Evolutionary conservation across 2,797 vertebrate species (phyloP).

Genomic region (Intellagama lesueurii): DNA sequence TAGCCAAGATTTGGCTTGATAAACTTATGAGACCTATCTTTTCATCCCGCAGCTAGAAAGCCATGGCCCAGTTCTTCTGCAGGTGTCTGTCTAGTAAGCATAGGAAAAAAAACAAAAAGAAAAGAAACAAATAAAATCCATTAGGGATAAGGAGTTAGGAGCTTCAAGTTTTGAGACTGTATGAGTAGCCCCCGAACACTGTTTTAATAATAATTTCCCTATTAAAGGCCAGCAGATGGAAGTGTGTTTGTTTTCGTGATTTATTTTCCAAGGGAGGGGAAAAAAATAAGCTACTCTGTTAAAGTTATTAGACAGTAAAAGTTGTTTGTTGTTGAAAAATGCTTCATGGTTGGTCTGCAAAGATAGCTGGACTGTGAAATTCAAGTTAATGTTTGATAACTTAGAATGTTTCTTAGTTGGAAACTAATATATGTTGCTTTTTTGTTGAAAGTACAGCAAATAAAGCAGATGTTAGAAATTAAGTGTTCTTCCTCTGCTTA

Average conservation of each 20-base stretch:
- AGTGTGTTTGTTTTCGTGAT: conserved; percentile 10
- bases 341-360: not conserved
- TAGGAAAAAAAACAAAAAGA: not conserved
- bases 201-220: conserved; percentile 56
- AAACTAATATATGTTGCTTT: conserved; percentile 46
- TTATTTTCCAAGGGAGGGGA: conserved; percentile 47
- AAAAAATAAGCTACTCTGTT: conserved; percentile 52
- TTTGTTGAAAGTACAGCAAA: conserved; percentile 27
- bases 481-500: not conserved
- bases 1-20: not conserved
- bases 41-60: too few species aligned
- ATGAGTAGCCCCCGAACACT: not conserved
- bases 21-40: not conserved
- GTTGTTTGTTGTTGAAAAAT: conserved; percentile 13
- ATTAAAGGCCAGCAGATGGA: conserved; percentile 37
- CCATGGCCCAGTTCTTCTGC: not conserved
- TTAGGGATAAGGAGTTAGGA: not conserved
- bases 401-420: conserved; percentile 19
- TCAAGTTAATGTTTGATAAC: conserved; percentile 14
- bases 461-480: not conserved
- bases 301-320: conserved; percentile 59
- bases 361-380: not conserved
- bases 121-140: not conserved
- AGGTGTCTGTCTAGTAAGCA: not conserved
- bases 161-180: not conserved